Conservation (phyloP, 2,797 vertebrate genomes). For the Sebastiscus tertius region DNA sequence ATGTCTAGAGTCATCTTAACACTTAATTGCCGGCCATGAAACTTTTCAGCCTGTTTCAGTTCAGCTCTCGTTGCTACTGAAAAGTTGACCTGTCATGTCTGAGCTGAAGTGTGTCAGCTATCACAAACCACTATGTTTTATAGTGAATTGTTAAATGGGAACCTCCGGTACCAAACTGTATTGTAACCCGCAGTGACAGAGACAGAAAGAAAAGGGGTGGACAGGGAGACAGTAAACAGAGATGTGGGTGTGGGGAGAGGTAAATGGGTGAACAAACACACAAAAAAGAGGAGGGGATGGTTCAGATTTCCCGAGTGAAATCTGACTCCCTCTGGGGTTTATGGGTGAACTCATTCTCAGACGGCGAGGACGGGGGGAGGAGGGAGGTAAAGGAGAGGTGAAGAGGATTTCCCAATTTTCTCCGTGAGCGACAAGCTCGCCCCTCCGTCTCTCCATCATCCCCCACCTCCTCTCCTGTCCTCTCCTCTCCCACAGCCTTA, state of each 20-base stretch:
- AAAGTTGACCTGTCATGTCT: slow-evolving; percentile 11
- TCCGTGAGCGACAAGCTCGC: slow-evolving; percentile 16
- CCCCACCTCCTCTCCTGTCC: slow-evolving; percentile 10
- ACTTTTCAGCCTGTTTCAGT: slow-evolving; percentile 3
- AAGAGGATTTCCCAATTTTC: slow-evolving; percentile 59
- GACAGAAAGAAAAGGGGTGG: slow-evolving; percentile 27
- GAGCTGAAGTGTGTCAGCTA: slow-evolving; percentile 13
- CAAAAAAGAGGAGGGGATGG: slow-evolving; percentile 40
- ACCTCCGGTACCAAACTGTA: slow-evolving; percentile 16
- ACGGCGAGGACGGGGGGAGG: background rate
- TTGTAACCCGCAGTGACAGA: slow-evolving; percentile 2
- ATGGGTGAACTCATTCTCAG: slow-evolving; percentile 64
- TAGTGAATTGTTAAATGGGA: slow-evolving; percentile 24
- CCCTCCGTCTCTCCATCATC: slow-evolving; percentile 12
- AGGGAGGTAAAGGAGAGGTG: slow-evolving; percentile 47
- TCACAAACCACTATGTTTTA: slow-evolving; percentile 24
- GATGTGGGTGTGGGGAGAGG: slow-evolving; percentile 46
- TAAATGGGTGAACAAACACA: slow-evolving; percentile 63
- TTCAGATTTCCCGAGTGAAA: slow-evolving; percentile 68
- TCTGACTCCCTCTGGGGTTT: slow-evolving; percentile 60
- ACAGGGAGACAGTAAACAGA: slow-evolving; percentile 48
- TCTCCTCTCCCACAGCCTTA: slow-evolving; percentile 43
- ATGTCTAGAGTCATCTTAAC: slow-evolving; percentile 43
- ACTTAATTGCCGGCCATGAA: slow-evolving; percentile 31
- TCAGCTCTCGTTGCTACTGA: background rate